Conservation (phyloP, 2,888 invertebrate genomes). For the Scotopteryx bipunctaria region DNA sequence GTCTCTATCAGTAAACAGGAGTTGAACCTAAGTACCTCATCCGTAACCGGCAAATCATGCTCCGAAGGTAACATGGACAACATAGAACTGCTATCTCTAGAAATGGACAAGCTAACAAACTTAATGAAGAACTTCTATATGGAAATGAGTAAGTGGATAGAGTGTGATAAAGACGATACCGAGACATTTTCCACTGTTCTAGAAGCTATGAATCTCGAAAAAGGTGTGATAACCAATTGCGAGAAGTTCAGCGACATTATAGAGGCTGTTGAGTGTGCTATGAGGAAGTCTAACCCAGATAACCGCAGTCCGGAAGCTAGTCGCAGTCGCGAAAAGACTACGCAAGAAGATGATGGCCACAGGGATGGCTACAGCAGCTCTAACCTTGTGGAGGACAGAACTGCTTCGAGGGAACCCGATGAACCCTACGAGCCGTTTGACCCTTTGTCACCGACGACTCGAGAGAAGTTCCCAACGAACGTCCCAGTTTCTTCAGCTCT, state of each 20-base stretch:
- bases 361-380: no score
- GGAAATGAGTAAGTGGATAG: slow-evolving; percentile 7
- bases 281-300: background rate
- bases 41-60: slow-evolving; percentile 3
- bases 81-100: background rate
- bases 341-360: no score
- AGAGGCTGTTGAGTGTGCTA: background rate
- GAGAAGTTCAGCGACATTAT: slow-evolving; percentile 1
- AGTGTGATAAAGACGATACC: background rate
- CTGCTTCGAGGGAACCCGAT: no score
- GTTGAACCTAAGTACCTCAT: slow-evolving; percentile 25
- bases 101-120: slow-evolving; percentile 1
- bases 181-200: background rate
- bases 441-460: no score
- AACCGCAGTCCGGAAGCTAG: background rate
- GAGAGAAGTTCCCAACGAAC: background rate
- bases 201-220: background rate
- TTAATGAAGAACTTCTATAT: slow-evolving; percentile 1
- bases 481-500: background rate
- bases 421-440: no score
- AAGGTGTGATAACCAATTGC: background rate
- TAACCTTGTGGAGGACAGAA: no score
- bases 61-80: background rate
- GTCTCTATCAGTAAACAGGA: background rate
- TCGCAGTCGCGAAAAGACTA: background rate